Evolutionary conservation across 2,797 vertebrate species (phyloP).

Genomic region (Mastacembelus armatus): DNA sequence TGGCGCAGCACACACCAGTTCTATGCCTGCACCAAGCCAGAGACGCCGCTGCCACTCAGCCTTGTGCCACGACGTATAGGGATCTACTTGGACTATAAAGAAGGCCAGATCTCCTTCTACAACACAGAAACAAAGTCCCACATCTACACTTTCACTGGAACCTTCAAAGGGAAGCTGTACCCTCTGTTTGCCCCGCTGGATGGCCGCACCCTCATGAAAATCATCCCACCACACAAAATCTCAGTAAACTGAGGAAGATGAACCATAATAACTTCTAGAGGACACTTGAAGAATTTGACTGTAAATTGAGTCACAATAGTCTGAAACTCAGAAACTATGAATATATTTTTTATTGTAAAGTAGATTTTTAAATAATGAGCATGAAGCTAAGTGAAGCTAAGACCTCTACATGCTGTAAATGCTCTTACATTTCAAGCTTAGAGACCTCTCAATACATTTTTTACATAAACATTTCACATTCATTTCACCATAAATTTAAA

Average conservation of each 20-base stretch:
- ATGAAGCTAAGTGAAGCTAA: too few relatives aligned
- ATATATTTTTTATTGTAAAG: too few relatives aligned
- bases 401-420: too few relatives aligned
- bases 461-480: too few relatives aligned
- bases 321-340: too few relatives aligned
- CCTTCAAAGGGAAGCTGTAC: conserved; percentile 81
- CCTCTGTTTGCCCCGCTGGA: conserved; percentile 82
- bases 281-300: too few relatives aligned
- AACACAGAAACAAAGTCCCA: conserved; percentile 80
- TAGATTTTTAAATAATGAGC: too few relatives aligned
- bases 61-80: conserved; percentile 75
- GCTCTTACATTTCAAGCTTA: too few relatives aligned
- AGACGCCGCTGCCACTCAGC: conserved; percentile 65
- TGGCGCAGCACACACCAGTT: conserved; percentile 81
- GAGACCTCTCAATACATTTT: too few relatives aligned
- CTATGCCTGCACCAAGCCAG: conserved; percentile 78
- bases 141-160: conserved; percentile 83
- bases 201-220: conserved; percentile 75
- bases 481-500: too few relatives aligned
- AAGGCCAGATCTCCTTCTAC: conserved; percentile 87
- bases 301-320: too few relatives aligned
- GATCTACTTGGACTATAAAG: conserved; percentile 83
- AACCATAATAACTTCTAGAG: not conserved
- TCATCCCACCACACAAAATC: conserved; percentile 51
- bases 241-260: not conserved